These are phyloP conservation scores for Lasiurus cinereus DNA, from an alignment of 2,113 vertebrate species.

Conservation along the genomic window DNA sequence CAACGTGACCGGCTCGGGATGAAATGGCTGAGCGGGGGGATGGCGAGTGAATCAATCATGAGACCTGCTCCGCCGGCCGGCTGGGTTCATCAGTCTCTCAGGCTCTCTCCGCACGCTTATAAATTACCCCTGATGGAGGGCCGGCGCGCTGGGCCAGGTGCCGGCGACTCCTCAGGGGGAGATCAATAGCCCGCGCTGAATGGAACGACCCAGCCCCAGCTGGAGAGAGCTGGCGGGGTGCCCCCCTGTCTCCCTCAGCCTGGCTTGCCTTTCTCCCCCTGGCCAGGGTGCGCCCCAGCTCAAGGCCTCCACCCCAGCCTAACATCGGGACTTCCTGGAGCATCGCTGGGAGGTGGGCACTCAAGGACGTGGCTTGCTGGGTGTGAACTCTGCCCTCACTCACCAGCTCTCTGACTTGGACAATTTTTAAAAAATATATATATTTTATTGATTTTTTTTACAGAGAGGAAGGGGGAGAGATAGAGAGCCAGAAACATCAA, in stretches of 20 bases:
- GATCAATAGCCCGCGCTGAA: slow-evolving; percentile 82
- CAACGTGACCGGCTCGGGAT: slow-evolving; percentile 80
- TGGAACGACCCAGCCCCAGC: slow-evolving; percentile 52
- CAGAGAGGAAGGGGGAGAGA: too few relatives aligned
- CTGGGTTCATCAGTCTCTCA: slow-evolving; percentile 87
- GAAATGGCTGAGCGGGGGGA: slow-evolving; percentile 83
- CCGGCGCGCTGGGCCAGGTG: slow-evolving; percentile 66
- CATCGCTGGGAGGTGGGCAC: not conserved
- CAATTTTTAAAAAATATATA: not conserved
- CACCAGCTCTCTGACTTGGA: not conserved
- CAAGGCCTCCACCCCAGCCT: not conserved
- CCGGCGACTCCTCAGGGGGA: slow-evolving; percentile 72
- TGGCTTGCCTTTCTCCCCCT: slow-evolving; percentile 23
- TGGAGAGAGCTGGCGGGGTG: not conserved
- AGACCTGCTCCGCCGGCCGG: slow-evolving; percentile 72
- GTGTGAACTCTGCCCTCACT: not conserved
- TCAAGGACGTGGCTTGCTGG: not conserved
- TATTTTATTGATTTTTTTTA: too few relatives aligned
- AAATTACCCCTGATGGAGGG: slow-evolving; percentile 85
- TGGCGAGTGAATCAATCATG: slow-evolving; percentile 87
- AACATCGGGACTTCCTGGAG: not conserved
- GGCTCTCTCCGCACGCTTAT: slow-evolving; percentile 78
- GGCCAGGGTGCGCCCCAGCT: not conserved
- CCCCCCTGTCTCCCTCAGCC: not conserved
- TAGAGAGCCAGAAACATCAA: too few relatives aligned